Conservation (phyloP, 2,888 invertebrate genomes). For the Cephus sareptanus region DNA sequence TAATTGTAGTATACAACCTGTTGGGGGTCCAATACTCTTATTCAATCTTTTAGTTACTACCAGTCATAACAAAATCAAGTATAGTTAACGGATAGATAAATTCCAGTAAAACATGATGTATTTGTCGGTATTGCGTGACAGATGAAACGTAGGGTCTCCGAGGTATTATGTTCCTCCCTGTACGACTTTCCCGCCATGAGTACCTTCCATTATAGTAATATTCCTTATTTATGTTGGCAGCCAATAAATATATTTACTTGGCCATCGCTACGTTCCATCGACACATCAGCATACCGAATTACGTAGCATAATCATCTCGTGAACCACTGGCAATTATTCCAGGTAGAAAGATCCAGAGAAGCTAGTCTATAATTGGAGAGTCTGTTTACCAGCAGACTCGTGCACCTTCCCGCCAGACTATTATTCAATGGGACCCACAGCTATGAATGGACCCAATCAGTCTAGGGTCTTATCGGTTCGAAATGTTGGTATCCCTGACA, state of each 20-base stretch:
- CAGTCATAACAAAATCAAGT: neutral
- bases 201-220: constrained; percentile 18
- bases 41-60: neutral
- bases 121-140: neutral
- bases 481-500: constrained; percentile 60
- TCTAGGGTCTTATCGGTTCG: constrained; percentile 35
- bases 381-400: neutral
- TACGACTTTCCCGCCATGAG: constrained; percentile 22
- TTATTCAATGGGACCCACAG: neutral
- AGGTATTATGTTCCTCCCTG: constrained; percentile 12
- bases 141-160: neutral
- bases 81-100: neutral
- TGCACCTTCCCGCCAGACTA: neutral
- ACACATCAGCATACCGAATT: neutral
- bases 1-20: neutral
- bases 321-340: neutral
- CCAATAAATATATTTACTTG: constrained; percentile 14
- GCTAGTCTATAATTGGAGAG: neutral
- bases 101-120: neutral
- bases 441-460: neutral
- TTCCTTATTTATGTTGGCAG: constrained; percentile 20
- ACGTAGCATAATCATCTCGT: neutral
- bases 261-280: neutral
- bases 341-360: neutral
- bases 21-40: neutral